These are phyloP conservation scores for Mimas tiliae DNA, from an alignment of 2,888 invertebrate species.

Conservation along the genomic window DNA sequence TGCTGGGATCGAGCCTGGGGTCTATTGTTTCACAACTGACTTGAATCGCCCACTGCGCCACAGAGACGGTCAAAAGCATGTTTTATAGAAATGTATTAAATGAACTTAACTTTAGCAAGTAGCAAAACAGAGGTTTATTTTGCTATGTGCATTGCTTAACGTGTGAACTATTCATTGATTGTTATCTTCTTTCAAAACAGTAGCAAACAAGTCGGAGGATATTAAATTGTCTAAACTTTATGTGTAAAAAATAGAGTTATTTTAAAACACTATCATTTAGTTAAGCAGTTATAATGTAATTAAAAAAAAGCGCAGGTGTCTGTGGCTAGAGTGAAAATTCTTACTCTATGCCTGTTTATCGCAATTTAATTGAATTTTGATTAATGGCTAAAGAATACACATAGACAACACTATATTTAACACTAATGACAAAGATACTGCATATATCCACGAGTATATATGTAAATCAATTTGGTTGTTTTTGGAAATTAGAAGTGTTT, in stretches of 20 bases:
- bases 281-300: neutral
- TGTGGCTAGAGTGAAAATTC: neutral
- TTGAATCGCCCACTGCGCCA: no score
- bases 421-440: neutral
- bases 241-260: neutral
- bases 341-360: neutral
- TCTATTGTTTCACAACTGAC: no score
- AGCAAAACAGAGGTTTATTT: neutral
- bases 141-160: neutral
- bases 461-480: no score
- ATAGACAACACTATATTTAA: neutral
- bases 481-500: no score
- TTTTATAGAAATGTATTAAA: neutral
- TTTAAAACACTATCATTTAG: neutral
- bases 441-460: no score
- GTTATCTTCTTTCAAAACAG: constrained; percentile 13
- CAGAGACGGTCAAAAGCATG: no score
- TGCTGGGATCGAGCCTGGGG: no score
- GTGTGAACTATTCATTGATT: neutral
- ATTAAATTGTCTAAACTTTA: constrained; percentile 4
- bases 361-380: neutral
- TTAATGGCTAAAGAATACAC: neutral
- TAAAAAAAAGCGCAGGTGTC: constrained; percentile 2
- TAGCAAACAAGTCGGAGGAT: neutral
- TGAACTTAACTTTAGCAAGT: neutral